phyloP scores from a whole-genome alignment of 2,113 vertebrate genomes.

The Rhea pennata region DNA sequence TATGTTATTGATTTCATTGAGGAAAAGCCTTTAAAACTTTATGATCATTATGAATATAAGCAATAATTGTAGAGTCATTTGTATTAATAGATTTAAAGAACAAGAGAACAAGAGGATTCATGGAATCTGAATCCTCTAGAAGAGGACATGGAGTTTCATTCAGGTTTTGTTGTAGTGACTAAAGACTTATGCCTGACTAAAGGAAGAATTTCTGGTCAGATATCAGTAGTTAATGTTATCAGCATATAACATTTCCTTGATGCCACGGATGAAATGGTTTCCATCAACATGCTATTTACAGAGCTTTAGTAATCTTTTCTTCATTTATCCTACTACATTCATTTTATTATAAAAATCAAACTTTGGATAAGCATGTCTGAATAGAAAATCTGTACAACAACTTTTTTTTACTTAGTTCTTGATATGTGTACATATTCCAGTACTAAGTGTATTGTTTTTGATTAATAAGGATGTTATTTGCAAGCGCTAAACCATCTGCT shows the following conservation, averaged over 20 bases:
- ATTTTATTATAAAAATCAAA: background rate
- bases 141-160: background rate
- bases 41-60: no score
- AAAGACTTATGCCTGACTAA: background rate
- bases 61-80: no score
- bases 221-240: background rate
- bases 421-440: background rate
- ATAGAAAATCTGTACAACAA: background rate
- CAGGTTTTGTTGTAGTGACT: background rate
- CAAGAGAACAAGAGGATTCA: no score
- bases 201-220: background rate
- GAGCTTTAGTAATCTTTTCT: background rate
- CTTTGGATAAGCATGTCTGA: background rate
- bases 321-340: background rate
- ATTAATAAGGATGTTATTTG: background rate
- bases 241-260: no score
- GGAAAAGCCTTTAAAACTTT: no score
- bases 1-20: no score
- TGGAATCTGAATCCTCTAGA: background rate
- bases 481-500: background rate
- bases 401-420: background rate
- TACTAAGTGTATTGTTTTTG: background rate
- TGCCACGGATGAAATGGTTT: no score
- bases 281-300: background rate
- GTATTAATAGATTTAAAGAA: background rate